Conservation (phyloP, 2,888 invertebrate species). For the Endomychus coccineus region DNA sequence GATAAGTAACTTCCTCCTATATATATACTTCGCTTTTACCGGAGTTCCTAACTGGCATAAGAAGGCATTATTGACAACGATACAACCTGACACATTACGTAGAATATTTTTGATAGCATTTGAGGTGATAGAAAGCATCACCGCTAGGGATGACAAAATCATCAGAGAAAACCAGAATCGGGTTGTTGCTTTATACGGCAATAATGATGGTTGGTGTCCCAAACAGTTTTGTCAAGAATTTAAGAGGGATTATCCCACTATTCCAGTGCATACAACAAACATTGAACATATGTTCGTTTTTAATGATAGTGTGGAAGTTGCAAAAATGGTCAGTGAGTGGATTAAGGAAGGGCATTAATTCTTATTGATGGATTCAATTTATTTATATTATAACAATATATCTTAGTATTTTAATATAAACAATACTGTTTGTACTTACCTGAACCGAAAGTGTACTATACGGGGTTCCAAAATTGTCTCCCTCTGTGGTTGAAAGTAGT, state of each 20-base stretch:
- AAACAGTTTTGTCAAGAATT: conserved; percentile 61
- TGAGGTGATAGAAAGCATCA: conserved; percentile 74
- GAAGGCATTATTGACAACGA: conserved; percentile 49
- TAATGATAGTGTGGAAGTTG: conserved; percentile 53
- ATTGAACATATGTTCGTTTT: conserved; percentile 79
- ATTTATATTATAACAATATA: too few relatives aligned
- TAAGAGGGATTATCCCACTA: conserved; percentile 50
- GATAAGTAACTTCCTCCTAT: conserved; percentile 45
- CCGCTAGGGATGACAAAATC: conserved; percentile 55
- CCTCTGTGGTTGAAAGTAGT: too few relatives aligned
- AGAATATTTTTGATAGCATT: conserved; percentile 64
- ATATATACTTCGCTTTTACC: conserved; percentile 49
- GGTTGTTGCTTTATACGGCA: conserved; percentile 73
- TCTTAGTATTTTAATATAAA: too few relatives aligned
- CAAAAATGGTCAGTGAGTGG: conserved; percentile 33
- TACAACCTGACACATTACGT: conserved; percentile 52
- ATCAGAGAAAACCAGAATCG: conserved; percentile 53
- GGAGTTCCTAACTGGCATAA: conserved; percentile 48
- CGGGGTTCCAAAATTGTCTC: too few relatives aligned
- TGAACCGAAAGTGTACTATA: too few relatives aligned
- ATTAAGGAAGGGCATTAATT: too few relatives aligned
- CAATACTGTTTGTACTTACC: too few relatives aligned
- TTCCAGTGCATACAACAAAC: conserved; percentile 51
- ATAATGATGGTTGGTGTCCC: conserved; percentile 79
- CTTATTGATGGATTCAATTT: too few relatives aligned